Conservation (phyloP, 2,888 invertebrate species). For the Neelides folsomi region DNA sequence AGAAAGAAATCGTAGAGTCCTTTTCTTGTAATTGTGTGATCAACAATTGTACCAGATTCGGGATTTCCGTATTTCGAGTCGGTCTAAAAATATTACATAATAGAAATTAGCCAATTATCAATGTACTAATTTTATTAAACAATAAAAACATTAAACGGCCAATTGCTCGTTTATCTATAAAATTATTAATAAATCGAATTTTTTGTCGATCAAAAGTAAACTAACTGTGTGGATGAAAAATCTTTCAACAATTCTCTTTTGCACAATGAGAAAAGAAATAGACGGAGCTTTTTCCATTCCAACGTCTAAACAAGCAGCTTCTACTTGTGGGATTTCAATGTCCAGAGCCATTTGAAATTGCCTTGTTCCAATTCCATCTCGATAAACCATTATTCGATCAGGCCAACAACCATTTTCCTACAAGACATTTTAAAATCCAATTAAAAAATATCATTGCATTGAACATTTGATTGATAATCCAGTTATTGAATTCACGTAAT, state of each 20-base stretch:
- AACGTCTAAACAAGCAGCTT: conserved; percentile 42
- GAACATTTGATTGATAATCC: too few relatives aligned
- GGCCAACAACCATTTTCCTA: conserved; percentile 53
- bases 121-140: too few relatives aligned
- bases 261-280: conserved; percentile 70
- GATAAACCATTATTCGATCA: conserved; percentile 66
- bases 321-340: conserved; percentile 67
- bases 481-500: too few relatives aligned
- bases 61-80: conserved; percentile 49
- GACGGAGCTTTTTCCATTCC: conserved; percentile 41
- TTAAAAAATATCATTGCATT: too few relatives aligned
- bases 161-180: too few relatives aligned
- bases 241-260: conserved; percentile 79
- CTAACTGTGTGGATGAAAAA: conserved; percentile 46
- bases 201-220: too few relatives aligned
- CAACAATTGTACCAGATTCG: conserved; percentile 70
- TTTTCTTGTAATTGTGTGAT: conserved; percentile 60
- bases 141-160: too few relatives aligned
- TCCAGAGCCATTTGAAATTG: conserved; percentile 56
- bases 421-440: conserved; percentile 9
- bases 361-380: conserved; percentile 90
- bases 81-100: too few relatives aligned
- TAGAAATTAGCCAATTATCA: too few relatives aligned
- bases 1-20: conserved; percentile 77
- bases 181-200: too few relatives aligned